Percentiles rank a stretch among this genome's conserved stretches.
These are phyloP conservation scores for Cheilosia pagana DNA, from an alignment of 2,888 invertebrate species.

Conservation along the genomic window DNA sequence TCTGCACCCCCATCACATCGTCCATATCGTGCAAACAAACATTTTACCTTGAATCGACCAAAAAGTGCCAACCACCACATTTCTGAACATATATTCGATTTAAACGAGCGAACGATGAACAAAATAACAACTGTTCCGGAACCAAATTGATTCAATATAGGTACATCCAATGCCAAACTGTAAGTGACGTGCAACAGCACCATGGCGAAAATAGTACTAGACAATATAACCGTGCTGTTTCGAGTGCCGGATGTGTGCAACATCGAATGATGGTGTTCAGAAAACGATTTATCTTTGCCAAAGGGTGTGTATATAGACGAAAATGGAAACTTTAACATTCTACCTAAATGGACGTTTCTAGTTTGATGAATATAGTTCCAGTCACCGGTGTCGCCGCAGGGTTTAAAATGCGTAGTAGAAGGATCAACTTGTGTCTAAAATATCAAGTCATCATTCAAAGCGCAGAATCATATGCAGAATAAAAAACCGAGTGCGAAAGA, in stretches of 20 bases:
- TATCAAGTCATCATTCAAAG: too few relatives aligned
- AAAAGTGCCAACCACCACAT: conserved; percentile 23
- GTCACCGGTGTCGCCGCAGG: too few relatives aligned
- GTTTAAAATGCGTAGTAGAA: too few relatives aligned
- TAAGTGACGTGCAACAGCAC: conserved; percentile 15
- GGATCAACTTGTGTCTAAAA: too few relatives aligned
- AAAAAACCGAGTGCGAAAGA: too few relatives aligned
- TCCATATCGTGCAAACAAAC: not conserved
- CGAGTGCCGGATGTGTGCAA: conserved; percentile 12
- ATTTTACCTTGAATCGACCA: conserved; percentile 19
- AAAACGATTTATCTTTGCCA: conserved; percentile 17
- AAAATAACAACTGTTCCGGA: conserved; percentile 55
- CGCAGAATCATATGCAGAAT: too few relatives aligned
- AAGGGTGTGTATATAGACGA: conserved; percentile 3
- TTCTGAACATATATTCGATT: conserved; percentile 19
- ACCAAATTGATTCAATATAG: conserved; percentile 32
- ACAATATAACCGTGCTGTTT: not conserved
- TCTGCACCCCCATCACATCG: not conserved
- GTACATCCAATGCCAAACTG: conserved; percentile 18
- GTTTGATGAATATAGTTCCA: too few relatives aligned
- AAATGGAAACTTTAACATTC: too few relatives aligned
- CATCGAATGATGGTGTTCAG: not conserved
- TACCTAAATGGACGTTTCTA: too few relatives aligned
- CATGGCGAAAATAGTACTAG: conserved; percentile 1
- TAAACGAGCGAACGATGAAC: conserved; percentile 27